These are phyloP conservation scores for Penaeus monodon DNA, from an alignment of 2,888 invertebrate genomes.

Conservation along the genomic window DNA sequence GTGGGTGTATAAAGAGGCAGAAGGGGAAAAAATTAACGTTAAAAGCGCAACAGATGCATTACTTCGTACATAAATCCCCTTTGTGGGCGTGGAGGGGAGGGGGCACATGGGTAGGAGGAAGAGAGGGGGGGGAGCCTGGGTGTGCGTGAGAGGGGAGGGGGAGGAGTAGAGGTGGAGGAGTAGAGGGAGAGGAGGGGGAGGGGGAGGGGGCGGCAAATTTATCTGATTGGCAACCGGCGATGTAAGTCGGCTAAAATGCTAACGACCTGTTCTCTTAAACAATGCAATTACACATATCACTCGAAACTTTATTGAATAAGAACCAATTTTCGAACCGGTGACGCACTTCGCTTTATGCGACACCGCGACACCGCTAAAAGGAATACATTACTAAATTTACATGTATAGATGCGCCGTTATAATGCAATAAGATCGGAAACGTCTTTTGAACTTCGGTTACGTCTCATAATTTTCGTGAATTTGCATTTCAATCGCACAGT, in stretches of 20 bases:
- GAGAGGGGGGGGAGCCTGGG: not conserved
- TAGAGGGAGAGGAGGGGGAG: not conserved
- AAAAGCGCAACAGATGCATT: no score
- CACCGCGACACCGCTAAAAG: constrained; percentile 2
- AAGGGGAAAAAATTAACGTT: no score
- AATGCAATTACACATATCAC: constrained; percentile 49
- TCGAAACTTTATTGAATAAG: constrained; percentile 46
- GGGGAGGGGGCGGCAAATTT: not conserved
- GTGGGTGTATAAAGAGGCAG: no score
- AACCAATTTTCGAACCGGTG: constrained; percentile 9
- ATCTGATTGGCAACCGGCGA: constrained; percentile 8
- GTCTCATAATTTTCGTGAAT: constrained; percentile 28
- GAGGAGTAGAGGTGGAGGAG: not conserved
- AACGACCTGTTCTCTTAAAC: constrained; percentile 32
- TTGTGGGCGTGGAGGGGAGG: not conserved
- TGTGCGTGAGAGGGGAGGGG: not conserved
- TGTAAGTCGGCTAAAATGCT: constrained; percentile 24
- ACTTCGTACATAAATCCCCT: no score
- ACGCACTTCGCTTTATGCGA: no score
- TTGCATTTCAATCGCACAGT: constrained; percentile 31
- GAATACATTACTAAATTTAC: constrained; percentile 39
- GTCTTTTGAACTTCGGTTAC: constrained; percentile 21
- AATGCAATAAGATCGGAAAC: constrained; percentile 14
- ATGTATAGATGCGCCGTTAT: constrained; percentile 27
- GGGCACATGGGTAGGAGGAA: not conserved